A percentile compares a stretch with the other conserved stretches of the same genome.
Conservation (phyloP, 2,113 vertebrate species). For the Serranochromis macrocephalus region DNA sequence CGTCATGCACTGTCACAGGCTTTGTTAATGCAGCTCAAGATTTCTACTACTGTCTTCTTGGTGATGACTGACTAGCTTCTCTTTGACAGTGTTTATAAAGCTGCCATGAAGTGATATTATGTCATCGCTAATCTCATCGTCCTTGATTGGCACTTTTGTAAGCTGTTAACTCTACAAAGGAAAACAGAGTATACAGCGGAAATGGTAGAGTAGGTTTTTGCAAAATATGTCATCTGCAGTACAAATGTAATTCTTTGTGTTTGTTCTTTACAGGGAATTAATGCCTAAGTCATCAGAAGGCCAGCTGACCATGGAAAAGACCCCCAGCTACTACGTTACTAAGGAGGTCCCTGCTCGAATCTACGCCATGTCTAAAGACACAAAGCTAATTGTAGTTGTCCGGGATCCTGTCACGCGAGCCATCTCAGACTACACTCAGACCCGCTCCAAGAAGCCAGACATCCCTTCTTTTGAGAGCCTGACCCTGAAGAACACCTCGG, state of each 20-base stretch:
- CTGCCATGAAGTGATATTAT: background rate
- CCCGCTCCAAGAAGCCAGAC: conserved; percentile 88
- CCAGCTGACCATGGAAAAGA: conserved; percentile 96
- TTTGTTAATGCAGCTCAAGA: background rate
- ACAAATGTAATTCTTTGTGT: background rate
- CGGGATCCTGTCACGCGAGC: conserved; percentile 88
- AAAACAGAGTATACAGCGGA: background rate
- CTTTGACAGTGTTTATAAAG: background rate
- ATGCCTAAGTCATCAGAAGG: conserved; percentile 88
- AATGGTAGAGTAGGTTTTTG: background rate
- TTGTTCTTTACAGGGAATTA: conserved; percentile 70
- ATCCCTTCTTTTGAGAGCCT: conserved; percentile 89
- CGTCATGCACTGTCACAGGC: background rate
- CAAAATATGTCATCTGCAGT: background rate
- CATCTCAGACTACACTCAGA: conserved; percentile 95
- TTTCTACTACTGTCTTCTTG: background rate
- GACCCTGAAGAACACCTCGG: conserved; percentile 85
- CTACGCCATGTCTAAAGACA: conserved; percentile 84
- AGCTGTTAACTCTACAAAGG: background rate
- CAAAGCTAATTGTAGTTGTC: conserved; percentile 90
- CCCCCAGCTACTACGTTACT: conserved; percentile 90
- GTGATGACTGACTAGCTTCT: background rate
- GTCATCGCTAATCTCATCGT: background rate
- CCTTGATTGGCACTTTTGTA: background rate
- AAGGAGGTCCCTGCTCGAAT: conserved; percentile 86